These are phyloP conservation scores for Drosophila miranda DNA, from an alignment of 1,140 invertebrate species.

Conservation along the genomic window DNA sequence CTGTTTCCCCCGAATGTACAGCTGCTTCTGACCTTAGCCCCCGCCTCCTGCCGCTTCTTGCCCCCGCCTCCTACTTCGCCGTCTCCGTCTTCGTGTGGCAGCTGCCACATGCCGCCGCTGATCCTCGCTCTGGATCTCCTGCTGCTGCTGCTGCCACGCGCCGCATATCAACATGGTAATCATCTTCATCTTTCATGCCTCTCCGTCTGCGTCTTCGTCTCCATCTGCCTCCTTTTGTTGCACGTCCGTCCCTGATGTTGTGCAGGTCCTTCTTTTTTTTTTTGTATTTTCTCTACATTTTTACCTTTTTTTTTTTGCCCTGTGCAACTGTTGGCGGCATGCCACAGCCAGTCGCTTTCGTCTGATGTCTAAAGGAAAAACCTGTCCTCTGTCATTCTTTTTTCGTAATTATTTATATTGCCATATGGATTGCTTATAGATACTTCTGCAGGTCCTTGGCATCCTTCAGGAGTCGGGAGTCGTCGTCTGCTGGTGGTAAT, in stretches of 20 bases:
- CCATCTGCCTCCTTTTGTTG: slow-evolving; percentile 23
- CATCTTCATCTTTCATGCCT: slow-evolving; percentile 27
- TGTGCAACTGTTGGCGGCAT: slow-evolving; percentile 59
- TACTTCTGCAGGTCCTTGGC: slow-evolving; percentile 7
- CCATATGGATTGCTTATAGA: slow-evolving; percentile 44
- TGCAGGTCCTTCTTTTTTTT: slow-evolving; percentile 36
- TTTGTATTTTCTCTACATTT: slow-evolving; percentile 31
- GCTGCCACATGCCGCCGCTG: slow-evolving; percentile 70
- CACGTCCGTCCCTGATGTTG: slow-evolving; percentile 36
- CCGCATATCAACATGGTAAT: slow-evolving; percentile 80
- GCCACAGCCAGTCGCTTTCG: slow-evolving; percentile 47
- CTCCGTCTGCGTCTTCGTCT: slow-evolving; percentile 11
- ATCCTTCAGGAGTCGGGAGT: too few relatives aligned
- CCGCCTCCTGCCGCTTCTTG: neutral
- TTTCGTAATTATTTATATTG: slow-evolving; percentile 57
- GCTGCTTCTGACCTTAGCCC: slow-evolving; percentile 54
- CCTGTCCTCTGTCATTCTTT: slow-evolving; percentile 53
- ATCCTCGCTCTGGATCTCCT: slow-evolving; percentile 17
- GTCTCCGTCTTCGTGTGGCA: slow-evolving; percentile 36
- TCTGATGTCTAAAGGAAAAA: slow-evolving; percentile 42
- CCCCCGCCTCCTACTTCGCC: neutral
- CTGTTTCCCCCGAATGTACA: slow-evolving; percentile 53
- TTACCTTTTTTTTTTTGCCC: slow-evolving; percentile 15
- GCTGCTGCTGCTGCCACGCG: slow-evolving; percentile 59
- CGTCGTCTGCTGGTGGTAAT: too few relatives aligned